These are phyloP conservation scores for Aldabrachelys gigantea DNA, from an alignment of 2,113 vertebrate genomes.

Conservation along the genomic window DNA sequence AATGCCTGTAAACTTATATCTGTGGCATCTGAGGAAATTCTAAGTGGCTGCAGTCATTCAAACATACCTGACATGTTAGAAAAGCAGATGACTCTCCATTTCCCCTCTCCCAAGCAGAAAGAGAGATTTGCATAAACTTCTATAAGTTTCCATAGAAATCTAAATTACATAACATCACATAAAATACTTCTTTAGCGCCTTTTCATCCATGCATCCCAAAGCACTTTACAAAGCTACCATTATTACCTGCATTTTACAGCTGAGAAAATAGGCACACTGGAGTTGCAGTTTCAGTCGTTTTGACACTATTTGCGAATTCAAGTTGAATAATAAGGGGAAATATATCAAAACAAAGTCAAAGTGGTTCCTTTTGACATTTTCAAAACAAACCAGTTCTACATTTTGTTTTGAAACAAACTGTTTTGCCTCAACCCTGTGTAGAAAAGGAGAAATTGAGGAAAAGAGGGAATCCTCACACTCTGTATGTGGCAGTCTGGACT, in stretches of 20 bases:
- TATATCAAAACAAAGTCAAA: too few species aligned
- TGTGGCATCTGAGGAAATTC: too few species aligned
- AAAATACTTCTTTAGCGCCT: neutral
- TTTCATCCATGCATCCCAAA: neutral
- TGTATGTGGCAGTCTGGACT: neutral
- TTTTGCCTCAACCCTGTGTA: neutral
- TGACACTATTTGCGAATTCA: too few species aligned
- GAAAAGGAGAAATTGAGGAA: neutral
- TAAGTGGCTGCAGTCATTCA: too few species aligned
- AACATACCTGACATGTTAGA: too few species aligned
- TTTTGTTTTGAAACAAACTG: too few species aligned
- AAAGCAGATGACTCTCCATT: too few species aligned
- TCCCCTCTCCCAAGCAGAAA: neutral
- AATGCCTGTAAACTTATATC: neutral
- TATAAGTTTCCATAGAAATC: accelerated
- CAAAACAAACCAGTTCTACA: neutral
- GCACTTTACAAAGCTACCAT: neutral
- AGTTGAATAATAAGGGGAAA: too few species aligned
- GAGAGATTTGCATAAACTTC: neutral
- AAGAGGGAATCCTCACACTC: neutral
- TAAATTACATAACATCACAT: neutral
- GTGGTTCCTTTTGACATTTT: too few species aligned
- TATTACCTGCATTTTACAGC: neutral
- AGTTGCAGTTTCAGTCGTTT: too few species aligned
- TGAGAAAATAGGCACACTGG: too few species aligned